Conservation (phyloP, 2,113 vertebrate species). For the Tretioscincus oriximinensis region DNA sequence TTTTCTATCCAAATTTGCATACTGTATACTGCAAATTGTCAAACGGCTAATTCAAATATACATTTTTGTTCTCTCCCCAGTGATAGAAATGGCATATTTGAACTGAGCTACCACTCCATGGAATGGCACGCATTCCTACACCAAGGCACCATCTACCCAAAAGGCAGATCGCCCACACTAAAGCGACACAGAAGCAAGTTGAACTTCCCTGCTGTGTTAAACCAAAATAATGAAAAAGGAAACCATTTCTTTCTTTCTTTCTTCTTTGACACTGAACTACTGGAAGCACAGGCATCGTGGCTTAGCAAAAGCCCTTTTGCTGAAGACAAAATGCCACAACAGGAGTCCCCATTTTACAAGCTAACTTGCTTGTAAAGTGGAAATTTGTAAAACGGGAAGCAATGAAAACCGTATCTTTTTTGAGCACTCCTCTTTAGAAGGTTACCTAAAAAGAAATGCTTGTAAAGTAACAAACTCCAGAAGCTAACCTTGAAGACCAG, state of each 20-base stretch:
- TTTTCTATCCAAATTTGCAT: neutral
- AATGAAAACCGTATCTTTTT: no score
- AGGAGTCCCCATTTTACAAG: no score
- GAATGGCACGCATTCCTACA: neutral
- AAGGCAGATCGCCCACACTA: neutral
- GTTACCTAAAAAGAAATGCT: no score
- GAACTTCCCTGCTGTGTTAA: constrained; percentile 39
- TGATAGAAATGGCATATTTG: neutral
- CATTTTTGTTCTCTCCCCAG: neutral
- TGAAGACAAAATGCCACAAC: neutral
- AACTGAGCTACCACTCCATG: neutral
- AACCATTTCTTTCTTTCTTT: neutral
- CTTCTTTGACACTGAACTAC: neutral
- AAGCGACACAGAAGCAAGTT: constrained; percentile 11
- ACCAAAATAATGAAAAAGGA: constrained; percentile 2
- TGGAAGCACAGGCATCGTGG: neutral
- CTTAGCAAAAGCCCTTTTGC: neutral
- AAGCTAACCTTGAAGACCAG: no score
- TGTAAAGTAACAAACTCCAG: no score
- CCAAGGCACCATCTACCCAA: fast-evolving
- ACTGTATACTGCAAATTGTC: neutral
- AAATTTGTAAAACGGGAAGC: no score
- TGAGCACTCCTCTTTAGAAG: no score
- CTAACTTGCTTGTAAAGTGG: no score
- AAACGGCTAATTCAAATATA: neutral